Percentiles rank a stretch among this genome's conserved stretches.
Evolutionary conservation across 2,797 vertebrate species (phyloP).

Genomic region (Synanceia verrucosa): DNA sequence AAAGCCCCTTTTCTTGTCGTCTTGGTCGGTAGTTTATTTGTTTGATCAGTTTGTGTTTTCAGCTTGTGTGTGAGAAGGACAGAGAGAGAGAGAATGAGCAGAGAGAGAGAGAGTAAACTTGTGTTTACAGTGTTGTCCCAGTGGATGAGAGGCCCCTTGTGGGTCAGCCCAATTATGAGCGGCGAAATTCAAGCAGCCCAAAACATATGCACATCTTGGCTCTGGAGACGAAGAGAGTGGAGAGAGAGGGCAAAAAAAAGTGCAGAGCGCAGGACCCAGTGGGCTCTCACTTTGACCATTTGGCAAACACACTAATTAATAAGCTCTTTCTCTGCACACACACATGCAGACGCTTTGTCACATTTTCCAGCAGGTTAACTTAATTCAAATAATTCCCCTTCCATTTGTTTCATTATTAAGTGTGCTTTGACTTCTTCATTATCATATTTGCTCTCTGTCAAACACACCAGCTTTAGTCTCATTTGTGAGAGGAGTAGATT

Average conservation of each 20-base stretch:
- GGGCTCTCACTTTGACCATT: constrained; percentile 67
- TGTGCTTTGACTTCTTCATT: constrained; percentile 48
- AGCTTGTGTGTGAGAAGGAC: constrained; percentile 8
- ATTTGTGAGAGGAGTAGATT: constrained; percentile 52
- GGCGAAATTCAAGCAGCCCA: constrained; percentile 76
- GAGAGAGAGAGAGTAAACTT: constrained; percentile 54
- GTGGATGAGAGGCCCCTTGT: constrained; percentile 65
- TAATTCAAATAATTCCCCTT: constrained; percentile 50
- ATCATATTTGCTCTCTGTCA: constrained; percentile 61
- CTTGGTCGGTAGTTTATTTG: constrained; percentile 65
- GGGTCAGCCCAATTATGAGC: constrained; percentile 78
- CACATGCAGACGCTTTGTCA: constrained; percentile 21
- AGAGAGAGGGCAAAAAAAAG: constrained; percentile 60
- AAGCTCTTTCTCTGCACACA: constrained; percentile 12
- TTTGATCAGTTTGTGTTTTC: constrained; percentile 72
- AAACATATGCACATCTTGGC: constrained; percentile 69
- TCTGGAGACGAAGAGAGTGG: constrained; percentile 57
- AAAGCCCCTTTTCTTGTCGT: constrained; percentile 60
- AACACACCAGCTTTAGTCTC: constrained; percentile 39
- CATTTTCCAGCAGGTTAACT: constrained; percentile 38
- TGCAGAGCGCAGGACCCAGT: constrained; percentile 71
- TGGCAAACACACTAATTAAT: constrained; percentile 74
- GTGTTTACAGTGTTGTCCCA: constrained; percentile 73
- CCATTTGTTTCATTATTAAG: constrained; percentile 50
- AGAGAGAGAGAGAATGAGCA: constrained; percentile 10